Base-by-base conservation (phyloP, 2,797 vertebrate species). In the Dendrocincla tyrannina region DNA sequence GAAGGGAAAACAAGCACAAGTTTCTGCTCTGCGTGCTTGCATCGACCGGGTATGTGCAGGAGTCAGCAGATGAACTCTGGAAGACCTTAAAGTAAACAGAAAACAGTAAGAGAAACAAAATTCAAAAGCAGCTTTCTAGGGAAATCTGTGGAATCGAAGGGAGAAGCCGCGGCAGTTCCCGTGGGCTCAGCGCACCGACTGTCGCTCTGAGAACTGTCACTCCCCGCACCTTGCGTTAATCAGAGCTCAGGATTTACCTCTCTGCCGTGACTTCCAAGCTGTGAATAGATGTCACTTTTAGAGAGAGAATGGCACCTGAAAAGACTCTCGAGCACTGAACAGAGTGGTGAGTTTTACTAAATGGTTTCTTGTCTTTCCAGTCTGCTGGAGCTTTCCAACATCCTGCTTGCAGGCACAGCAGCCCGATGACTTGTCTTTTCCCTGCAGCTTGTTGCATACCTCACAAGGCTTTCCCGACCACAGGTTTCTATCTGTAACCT, bases 271-370 rank as follows among this genome's bases (percentile, higher is more conserved):
- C 81, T 93, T 91, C 93, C 94, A 82, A 59, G 67, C 88, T 66
- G 42, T 75, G 50, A 84, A 84, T 69, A 93, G 66, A 86, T 87
- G 91, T 25, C 55, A 30, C 84, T 93, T 73, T 69, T 90, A 67
- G 77, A 93, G 63, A 88, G 47, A 95, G 63, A 94, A 94, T 88
- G 73, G 77, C 78, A 96, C 82, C 75, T 64, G 74, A 56, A 96
- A 95, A 96, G 95, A 89, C 66, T 96, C 66, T 89, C 83, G 25
- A 89, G 92, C 94, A 76, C 58, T 74, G 92, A 96, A 89, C 94
- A 91, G 81, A 72, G 72, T 94, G 97, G 97, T 98, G 98, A 98
- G 98, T 97, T 96, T 90, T 86, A 58, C 52, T 93, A 85, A 94
- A 89, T 62, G 80, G 85, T 92, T 93, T 94, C 72, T 93, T 93